Base-by-base conservation (phyloP, 2,888 invertebrate genomes). In the Apantesis nais region DNA sequence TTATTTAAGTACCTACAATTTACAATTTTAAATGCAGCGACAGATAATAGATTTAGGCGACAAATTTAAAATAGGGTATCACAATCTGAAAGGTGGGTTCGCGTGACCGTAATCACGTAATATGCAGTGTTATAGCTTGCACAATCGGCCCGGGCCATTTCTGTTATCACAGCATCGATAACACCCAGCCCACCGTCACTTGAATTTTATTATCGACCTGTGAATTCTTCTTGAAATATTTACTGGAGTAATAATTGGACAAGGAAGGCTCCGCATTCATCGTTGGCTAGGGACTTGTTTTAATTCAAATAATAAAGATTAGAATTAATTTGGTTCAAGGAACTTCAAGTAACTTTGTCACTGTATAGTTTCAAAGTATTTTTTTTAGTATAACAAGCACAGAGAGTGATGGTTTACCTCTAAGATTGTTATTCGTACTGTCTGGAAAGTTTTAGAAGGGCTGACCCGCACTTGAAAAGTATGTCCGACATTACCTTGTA, bases 101-200 rank as follows among this genome's bases (percentile, higher is more conserved):
- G 90, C 90, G 90, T 90, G 90, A 85, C 86, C 78, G 63, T 83
- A 83, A 85, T 87, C 86, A 88, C 88, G 88, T 87, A 86, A 83
- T 81, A 74, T 78, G 82, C 77, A 80, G 85, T 88, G 83, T 88
- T 86, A 85, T 85, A 80, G 80, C 82, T 82, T 82, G 80, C 81
- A 79, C 79, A 86, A 87, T 87, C 82, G 77, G 14, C 79, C 75
- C 79, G 83, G 78, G 80, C 86, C 83, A 83, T 78, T 86, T 86
- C 78, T 80, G 86, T 87, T 92, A 91, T 92, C 91, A 86, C 66
- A 73, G 73, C 83, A 88, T 88, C 88, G 90, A 91, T 91, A 90
- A 85, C 83, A 75, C 78, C 70, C 71, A 70, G 58, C 73, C 77
- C 71, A 67, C 70, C 69, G 64, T 62, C 68, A 73, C 74, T 77